These are phyloP conservation scores for Vulpes ferrilata DNA, from an alignment of 2,113 vertebrate genomes.

Conservation along the genomic window DNA sequence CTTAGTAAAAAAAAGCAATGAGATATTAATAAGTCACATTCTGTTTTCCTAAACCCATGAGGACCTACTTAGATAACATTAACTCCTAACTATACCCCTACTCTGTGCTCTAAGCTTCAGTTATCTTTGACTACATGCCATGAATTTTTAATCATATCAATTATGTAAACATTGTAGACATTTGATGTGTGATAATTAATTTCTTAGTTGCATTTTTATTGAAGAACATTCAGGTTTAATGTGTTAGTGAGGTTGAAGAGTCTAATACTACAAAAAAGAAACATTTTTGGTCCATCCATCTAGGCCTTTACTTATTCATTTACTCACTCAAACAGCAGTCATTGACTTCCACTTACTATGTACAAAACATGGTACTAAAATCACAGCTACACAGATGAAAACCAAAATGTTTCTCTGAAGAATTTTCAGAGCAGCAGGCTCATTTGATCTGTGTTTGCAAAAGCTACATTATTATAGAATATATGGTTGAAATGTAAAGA, in stretches of 20 bases:
- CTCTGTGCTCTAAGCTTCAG: neutral
- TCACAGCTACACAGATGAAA: neutral
- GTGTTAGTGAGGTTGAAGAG: neutral
- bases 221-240: neutral
- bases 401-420: neutral
- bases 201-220: neutral
- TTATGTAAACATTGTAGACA: neutral
- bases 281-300: neutral
- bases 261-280: neutral
- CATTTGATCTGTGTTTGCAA: neutral
- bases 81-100: neutral
- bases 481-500: constrained; percentile 8
- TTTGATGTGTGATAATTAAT: neutral
- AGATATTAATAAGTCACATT: neutral
- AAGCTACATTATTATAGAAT: neutral
- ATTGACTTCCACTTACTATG: neutral
- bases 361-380: neutral
- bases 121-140: neutral
- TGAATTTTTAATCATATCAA: neutral
- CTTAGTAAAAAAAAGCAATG: neutral
- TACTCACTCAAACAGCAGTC: neutral
- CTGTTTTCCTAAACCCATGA: neutral
- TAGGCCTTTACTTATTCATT: neutral
- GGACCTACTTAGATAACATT: neutral
- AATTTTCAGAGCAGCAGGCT: neutral